phyloP scores from a whole-genome alignment of 2,888 invertebrate species.

The Lasioglossum zephyrum region DNA sequence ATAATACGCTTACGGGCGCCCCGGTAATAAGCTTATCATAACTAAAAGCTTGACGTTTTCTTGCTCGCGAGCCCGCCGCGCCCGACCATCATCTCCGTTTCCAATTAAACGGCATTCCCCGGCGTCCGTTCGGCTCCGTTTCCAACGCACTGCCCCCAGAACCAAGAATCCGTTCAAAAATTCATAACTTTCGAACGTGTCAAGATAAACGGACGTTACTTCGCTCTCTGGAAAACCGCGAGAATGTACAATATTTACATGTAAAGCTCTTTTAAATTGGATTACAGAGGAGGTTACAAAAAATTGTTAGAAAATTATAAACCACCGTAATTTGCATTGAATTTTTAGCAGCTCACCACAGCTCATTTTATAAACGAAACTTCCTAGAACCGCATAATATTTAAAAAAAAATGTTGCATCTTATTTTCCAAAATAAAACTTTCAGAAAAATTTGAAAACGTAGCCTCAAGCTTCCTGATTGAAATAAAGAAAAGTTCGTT shows the following conservation, averaged over 20 bases:
- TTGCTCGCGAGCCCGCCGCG: background rate
- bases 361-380: background rate
- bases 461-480: background rate
- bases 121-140: background rate
- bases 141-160: background rate
- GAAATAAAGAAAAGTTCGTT: background rate
- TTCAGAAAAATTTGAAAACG: background rate
- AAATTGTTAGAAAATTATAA: background rate
- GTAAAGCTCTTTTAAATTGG: background rate
- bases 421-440: too few relatives aligned
- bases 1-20: conserved; percentile 47
- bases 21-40: conserved; percentile 51
- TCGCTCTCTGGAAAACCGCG: background rate
- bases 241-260: background rate
- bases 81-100: background rate
- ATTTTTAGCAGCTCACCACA: background rate
- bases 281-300: background rate
- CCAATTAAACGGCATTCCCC: conserved; percentile 47
- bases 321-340: background rate
- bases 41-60: conserved; percentile 46
- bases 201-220: background rate
- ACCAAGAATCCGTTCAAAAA: background rate
- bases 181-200: background rate
- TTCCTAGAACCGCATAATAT: background rate
- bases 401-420: background rate